phyloP scores from a whole-genome alignment of 2,797 vertebrate species.

The Pipistrellus pygmaeus region DNA sequence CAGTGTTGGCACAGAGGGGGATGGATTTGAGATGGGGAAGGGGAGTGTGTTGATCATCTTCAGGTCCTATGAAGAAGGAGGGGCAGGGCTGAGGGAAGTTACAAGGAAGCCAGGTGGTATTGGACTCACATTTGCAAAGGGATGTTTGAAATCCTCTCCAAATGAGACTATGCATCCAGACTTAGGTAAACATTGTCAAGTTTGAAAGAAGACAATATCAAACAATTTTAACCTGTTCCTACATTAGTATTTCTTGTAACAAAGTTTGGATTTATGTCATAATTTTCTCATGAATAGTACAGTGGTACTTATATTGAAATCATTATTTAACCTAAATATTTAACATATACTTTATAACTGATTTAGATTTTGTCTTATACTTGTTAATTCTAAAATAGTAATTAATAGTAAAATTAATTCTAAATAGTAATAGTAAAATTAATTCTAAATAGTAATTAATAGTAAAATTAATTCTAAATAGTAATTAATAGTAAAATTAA shows the following conservation, averaged over 20 bases:
- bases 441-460: neutral
- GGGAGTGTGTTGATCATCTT: neutral
- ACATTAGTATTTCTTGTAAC: neutral
- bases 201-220: neutral
- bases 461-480: neutral
- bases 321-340: neutral
- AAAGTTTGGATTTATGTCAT: neutral
- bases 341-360: neutral
- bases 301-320: neutral
- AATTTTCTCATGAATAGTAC: neutral
- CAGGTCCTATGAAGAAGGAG: neutral
- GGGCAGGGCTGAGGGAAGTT: neutral
- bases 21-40: neutral
- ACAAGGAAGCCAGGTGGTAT: neutral
- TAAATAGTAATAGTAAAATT: no score
- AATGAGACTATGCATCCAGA: neutral
- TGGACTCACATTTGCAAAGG: neutral
- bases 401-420: no score
- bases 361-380: neutral
- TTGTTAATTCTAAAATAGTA: neutral
- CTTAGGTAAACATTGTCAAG: neutral
- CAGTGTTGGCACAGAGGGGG: neutral
- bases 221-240: neutral
- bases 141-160: neutral
- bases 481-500: neutral